A percentile compares a stretch with the other conserved stretches of the same genome.
phyloP scores from a whole-genome alignment of 1,140 invertebrate genomes.

The Semibalanus balanoides region DNA sequence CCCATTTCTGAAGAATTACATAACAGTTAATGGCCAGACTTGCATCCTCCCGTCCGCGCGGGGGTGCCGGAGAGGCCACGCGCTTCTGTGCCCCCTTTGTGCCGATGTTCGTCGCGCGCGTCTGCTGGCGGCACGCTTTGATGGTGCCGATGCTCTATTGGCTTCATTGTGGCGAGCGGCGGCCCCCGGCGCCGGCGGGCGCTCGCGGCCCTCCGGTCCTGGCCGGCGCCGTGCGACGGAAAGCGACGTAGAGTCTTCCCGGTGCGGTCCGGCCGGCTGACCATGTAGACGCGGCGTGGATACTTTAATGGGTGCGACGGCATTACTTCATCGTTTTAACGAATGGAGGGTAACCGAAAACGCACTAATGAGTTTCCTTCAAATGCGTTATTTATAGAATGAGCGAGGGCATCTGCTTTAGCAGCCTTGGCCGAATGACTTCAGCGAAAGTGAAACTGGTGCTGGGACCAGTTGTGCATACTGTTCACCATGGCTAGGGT shows the following conservation, averaged over 20 bases:
- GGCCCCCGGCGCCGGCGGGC: too few species aligned
- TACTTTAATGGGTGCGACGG: neutral
- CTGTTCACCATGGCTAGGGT: too few species aligned
- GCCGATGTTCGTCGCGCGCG: neutral
- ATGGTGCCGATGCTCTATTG: neutral
- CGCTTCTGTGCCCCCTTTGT: neutral
- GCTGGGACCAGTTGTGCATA: too few species aligned
- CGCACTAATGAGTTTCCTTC: neutral
- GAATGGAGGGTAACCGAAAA: neutral
- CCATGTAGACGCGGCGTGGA: neutral
- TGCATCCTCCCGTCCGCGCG: neutral
- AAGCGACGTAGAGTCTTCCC: neutral
- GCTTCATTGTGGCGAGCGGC: neutral
- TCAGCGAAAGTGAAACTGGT: neutral
- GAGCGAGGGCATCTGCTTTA: neutral
- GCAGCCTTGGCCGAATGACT: neutral
- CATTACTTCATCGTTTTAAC: neutral
- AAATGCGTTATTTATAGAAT: neutral
- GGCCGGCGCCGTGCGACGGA: neutral
- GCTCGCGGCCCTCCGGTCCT: neutral
- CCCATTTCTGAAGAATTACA: conserved; percentile 1
- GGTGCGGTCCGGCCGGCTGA: too few species aligned
- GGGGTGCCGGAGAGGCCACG: neutral
- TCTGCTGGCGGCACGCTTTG: neutral
- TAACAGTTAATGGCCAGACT: neutral